phyloP scores from a whole-genome alignment of 2,797 vertebrate species.

The Manis crassicaudata region DNA sequence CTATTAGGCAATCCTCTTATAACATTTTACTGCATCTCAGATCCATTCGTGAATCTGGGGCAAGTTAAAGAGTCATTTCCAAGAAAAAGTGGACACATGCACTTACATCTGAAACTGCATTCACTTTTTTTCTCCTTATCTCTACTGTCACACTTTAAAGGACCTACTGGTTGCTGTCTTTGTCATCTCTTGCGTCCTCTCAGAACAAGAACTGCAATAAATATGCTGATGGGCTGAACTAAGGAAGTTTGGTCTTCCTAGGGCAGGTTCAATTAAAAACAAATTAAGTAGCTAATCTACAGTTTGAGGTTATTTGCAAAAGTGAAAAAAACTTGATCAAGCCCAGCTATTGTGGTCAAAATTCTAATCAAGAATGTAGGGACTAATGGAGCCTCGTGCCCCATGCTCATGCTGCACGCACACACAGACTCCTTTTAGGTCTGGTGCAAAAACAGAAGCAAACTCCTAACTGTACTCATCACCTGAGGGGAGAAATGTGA shows the following conservation, averaged over 20 bases:
- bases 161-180: not conserved
- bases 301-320: constrained; percentile 31
- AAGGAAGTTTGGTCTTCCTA: not conserved
- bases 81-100: not conserved
- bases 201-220: not conserved
- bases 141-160: not conserved
- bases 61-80: not conserved
- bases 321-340: constrained; percentile 27
- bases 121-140: not conserved
- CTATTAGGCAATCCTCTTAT: not conserved
- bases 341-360: not conserved
- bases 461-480: not conserved
- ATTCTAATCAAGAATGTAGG: not conserved
- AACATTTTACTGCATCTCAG: not conserved
- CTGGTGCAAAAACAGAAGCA: not conserved
- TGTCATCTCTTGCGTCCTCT: not conserved
- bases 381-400: not conserved
- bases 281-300: not conserved
- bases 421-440: not conserved
- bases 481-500: not conserved
- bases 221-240: not conserved
- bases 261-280: constrained; percentile 12
- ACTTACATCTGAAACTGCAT: not conserved
- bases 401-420: rapidly evolving
- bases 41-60: not conserved